phyloP scores from a whole-genome alignment of 2,888 invertebrate species.

The Nomada fabriciana region DNA sequence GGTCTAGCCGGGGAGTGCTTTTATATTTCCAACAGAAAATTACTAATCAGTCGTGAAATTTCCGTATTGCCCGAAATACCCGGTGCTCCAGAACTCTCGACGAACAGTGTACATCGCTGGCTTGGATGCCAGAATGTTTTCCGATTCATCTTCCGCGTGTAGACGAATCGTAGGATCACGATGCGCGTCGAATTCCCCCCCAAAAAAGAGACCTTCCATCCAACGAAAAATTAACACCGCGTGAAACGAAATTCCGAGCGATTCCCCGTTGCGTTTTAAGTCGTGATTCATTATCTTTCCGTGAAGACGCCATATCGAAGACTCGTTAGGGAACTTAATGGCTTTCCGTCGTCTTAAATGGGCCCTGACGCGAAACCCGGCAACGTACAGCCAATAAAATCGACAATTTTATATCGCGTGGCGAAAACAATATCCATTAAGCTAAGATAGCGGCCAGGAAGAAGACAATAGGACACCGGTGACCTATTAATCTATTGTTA shows the following conservation, averaged over 20 bases:
- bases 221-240: too few relatives aligned
- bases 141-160: conserved; percentile 21
- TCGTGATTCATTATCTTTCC: not conserved
- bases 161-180: conserved; percentile 18
- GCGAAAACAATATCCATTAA: conserved; percentile 14
- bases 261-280: not conserved
- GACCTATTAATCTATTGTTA: conserved; percentile 39
- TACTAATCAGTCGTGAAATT: too few relatives aligned
- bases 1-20: too few relatives aligned
- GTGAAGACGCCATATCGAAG: not conserved
- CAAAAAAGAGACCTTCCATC: not conserved
- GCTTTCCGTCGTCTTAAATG: not conserved
- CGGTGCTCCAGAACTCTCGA: too few relatives aligned
- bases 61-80: too few relatives aligned
- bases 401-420: conserved; percentile 3
- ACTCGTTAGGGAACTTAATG: not conserved
- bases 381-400: conserved; percentile 9
- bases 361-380: not conserved
- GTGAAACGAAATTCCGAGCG: not conserved
- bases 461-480: conserved; percentile 38
- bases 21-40: too few relatives aligned
- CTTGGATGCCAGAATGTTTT: conserved; percentile 20
- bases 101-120: conserved; percentile 1
- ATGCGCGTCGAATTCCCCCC: not conserved
- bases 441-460: not conserved